These are phyloP conservation scores for Misgurnus mizolepis DNA, from an alignment of 2,113 vertebrate species.

Conservation along the genomic window DNA sequence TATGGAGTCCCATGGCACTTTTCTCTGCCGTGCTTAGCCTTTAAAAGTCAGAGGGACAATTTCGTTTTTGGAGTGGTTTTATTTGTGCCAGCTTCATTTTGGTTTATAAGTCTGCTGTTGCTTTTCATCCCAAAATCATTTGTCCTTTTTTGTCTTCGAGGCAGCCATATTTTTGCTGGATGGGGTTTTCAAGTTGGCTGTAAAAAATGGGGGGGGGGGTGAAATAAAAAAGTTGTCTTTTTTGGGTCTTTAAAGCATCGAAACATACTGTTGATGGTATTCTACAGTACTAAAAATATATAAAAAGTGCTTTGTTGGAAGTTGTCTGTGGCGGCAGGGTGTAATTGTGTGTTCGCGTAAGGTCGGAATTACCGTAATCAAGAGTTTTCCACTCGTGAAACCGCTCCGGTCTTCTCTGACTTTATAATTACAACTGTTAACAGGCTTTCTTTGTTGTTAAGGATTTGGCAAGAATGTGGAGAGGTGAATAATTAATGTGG, in stretches of 20 bases:
- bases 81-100: constrained; percentile 24
- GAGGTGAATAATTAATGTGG: too few species aligned
- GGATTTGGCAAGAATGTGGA: too few species aligned
- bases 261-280: neutral
- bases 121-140: neutral
- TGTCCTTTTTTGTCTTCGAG: neutral
- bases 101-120: constrained; percentile 4
- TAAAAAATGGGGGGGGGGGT: neutral
- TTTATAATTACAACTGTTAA: too few species aligned
- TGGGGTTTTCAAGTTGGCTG: neutral
- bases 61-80: constrained; percentile 8
- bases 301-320: neutral
- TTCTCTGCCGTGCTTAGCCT: constrained; percentile 3
- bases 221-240: neutral
- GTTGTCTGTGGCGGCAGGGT: neutral
- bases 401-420: too few species aligned
- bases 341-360: too few species aligned
- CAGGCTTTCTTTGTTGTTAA: too few species aligned
- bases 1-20: constrained; percentile 28
- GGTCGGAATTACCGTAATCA: too few species aligned
- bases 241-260: neutral
- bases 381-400: too few species aligned
- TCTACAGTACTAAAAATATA: neutral
- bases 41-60: constrained; percentile 4
- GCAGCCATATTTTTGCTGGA: neutral